Conservation (phyloP, 2,797 vertebrate genomes). For the Gobio occitaniae region DNA sequence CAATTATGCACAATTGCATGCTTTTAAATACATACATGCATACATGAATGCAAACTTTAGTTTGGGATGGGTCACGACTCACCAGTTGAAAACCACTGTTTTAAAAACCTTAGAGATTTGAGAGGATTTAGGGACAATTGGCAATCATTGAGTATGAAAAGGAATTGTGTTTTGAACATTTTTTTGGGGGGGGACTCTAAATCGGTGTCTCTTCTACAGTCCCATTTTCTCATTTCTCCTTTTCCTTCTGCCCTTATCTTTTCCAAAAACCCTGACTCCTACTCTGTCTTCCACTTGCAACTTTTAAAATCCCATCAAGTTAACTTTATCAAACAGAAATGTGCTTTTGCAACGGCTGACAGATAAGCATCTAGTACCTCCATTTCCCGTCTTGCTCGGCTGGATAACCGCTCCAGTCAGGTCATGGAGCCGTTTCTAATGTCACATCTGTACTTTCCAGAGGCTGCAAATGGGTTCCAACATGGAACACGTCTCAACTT, state of each 20-base stretch:
- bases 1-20: not conserved
- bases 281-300: conserved; percentile 11
- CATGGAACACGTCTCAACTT: conserved; percentile 32
- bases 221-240: not conserved
- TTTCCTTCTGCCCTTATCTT: not conserved
- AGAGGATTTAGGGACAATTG: not conserved
- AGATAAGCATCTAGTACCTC: conserved; percentile 42
- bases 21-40: not conserved
- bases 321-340: conserved; percentile 49
- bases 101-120: not conserved
- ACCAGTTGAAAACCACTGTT: not conserved
- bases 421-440: conserved; percentile 39
- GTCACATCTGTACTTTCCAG: conserved; percentile 46
- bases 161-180: not conserved
- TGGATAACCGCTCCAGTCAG: conserved; percentile 35
- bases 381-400: conserved; percentile 20
- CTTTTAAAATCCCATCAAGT: conserved; percentile 35
- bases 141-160: not conserved
- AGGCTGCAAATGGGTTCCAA: conserved; percentile 42
- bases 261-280: not conserved
- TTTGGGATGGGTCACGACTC: not conserved
- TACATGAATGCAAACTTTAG: not conserved
- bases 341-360: conserved; percentile 35
- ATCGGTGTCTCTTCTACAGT: not conserved
- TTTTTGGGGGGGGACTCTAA: not conserved